Percentiles rank a stretch among this genome's conserved stretches.
phyloP scores from a whole-genome alignment of 2,888 invertebrate species.

The Chymomyza caudatula region DNA sequence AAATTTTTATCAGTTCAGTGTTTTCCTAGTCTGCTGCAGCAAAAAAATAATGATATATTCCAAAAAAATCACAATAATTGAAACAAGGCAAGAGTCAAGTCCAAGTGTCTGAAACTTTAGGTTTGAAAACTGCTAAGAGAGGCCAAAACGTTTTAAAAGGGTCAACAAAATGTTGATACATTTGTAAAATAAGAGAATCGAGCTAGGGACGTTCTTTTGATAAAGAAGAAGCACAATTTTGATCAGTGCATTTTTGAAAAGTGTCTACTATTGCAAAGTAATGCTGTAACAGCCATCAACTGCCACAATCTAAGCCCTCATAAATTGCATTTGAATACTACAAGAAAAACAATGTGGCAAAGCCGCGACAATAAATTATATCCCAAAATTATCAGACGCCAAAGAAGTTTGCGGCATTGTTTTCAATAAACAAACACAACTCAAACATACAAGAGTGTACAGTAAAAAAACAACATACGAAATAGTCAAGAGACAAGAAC shows the following conservation, averaged over 20 bases:
- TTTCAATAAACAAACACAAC: conserved; percentile 27
- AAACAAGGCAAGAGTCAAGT: too few species aligned
- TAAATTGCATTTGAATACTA: neutral
- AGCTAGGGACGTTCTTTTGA: too few species aligned
- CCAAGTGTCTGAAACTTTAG: too few species aligned
- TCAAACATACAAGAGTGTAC: neutral
- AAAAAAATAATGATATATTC: too few species aligned
- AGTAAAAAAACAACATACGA: neutral
- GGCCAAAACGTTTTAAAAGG: too few species aligned
- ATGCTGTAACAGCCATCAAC: neutral
- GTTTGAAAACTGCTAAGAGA: too few species aligned
- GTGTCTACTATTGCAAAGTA: neutral
- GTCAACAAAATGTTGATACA: too few species aligned
- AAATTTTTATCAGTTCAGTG: too few species aligned
- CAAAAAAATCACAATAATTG: too few species aligned
- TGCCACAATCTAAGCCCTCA: neutral
- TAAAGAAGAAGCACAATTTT: too few species aligned
- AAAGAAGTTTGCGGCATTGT: conserved; percentile 62
- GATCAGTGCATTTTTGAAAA: neutral
- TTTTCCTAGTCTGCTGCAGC: too few species aligned
- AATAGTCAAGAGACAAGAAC: neutral
- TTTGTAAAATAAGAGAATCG: too few species aligned
- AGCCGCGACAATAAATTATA: conserved; percentile 23
- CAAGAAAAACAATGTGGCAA: neutral
- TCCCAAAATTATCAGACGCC: conserved; percentile 47